These are phyloP conservation scores for Drosophila yakuba DNA, from an alignment of 1,140 invertebrate genomes.

Conservation along the genomic window DNA sequence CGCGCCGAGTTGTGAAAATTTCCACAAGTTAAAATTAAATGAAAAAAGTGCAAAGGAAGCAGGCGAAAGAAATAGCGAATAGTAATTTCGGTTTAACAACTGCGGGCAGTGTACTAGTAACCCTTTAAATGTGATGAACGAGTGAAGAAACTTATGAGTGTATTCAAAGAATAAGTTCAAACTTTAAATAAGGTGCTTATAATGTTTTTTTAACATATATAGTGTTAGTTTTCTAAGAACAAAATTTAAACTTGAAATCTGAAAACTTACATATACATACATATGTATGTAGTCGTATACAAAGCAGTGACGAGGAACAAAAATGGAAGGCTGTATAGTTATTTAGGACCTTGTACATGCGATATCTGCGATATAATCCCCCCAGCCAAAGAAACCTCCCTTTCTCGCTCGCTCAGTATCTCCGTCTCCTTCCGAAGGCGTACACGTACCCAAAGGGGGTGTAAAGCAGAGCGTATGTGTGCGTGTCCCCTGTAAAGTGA, in stretches of 20 bases:
- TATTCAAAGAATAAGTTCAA: neutral
- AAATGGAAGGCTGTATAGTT: slow-evolving; percentile 9
- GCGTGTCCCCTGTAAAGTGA: slow-evolving; percentile 61
- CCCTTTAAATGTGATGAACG: neutral
- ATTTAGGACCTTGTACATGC: slow-evolving; percentile 18
- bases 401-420: slow-evolving; percentile 18
- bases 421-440: slow-evolving; percentile 3
- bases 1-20: slow-evolving; percentile 72
- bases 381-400: slow-evolving; percentile 1
- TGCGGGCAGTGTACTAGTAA: slow-evolving; percentile 24
- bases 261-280: neutral
- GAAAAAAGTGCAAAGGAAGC: slow-evolving; percentile 54
- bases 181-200: neutral
- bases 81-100: slow-evolving; percentile 32
- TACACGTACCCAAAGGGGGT: slow-evolving; percentile 56
- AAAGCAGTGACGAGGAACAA: neutral
- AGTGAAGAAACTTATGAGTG: no score
- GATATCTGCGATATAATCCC: slow-evolving; percentile 10
- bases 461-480: slow-evolving; percentile 63
- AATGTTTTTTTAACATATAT: neutral
- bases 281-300: neutral
- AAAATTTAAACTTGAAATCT: no score
- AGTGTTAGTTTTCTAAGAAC: no score
- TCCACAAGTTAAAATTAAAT: slow-evolving; percentile 71
- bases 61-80: slow-evolving; percentile 42